Evolutionary conservation across 2,888 invertebrate species (phyloP), one percentile per base, ranked within the genome.

Genomic region (Caenorhabditis afra): DNA sequence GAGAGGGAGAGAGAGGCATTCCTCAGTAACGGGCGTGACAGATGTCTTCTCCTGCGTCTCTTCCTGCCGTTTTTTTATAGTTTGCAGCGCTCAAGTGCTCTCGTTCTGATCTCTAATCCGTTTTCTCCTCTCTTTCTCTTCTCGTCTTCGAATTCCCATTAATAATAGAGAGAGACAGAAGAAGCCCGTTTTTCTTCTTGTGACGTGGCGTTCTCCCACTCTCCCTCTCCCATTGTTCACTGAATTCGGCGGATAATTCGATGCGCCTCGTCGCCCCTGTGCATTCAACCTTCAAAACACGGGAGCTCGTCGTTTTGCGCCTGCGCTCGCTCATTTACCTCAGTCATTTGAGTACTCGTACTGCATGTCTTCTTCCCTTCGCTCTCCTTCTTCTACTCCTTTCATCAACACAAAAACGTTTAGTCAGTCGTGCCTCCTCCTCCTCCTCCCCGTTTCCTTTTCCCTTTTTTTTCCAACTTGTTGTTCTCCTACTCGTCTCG

Each of bases 401-500:
- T 57, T 45, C 53, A 61, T 59, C 66, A 73, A 61, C 67, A 75
- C 66, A 55, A 66, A 66, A 66, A 59, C 66, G 73, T 73, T 73
- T 73, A 64, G 73, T 74, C 59, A 65, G 65, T 47, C 35, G 39
- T 53, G 59, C 65, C 37, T 53, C 53, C 23, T 37, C 55, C 18
- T 50, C 62, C 52, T 73, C 65, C 47, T 58, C 41, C 29, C 47
- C n/a, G n/a, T n/a, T n/a, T n/a, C 47, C 41, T 44, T 41, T 45
- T 47, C 35, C 35, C n/a, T n/a, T n/a, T n/a, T 35, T 74, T 61
- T 66, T 55, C 53, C 75, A 75, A 75, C 71, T 71, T 71, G 71
- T 71, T 71, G 49, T 64, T 57, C 71, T 71, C 62, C 58, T 29
- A 52, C 49, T 66, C 59, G 44, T 61, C 57, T 75, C 58, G 3